These are phyloP conservation scores for Mercenaria mercenaria DNA, from an alignment of 1,140 invertebrate genomes.

Conservation along the genomic window DNA sequence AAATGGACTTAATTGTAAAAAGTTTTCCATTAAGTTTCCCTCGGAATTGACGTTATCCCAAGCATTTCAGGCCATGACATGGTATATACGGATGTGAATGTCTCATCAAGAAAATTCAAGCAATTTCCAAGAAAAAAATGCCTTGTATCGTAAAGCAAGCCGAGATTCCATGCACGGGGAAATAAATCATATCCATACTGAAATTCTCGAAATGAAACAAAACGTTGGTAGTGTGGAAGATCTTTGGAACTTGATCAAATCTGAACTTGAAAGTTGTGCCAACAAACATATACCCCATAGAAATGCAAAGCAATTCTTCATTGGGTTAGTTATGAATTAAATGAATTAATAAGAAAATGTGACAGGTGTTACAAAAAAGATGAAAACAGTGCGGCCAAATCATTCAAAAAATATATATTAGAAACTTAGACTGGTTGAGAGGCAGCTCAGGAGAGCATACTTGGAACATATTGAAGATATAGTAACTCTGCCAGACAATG, in stretches of 20 bases:
- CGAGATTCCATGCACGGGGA: slow-evolving; percentile 42
- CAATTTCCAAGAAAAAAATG: slow-evolving; percentile 35
- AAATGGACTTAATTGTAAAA: slow-evolving; percentile 22
- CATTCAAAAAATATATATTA: slow-evolving; percentile 20
- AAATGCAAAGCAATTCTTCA: slow-evolving; percentile 9
- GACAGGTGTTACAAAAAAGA: slow-evolving; percentile 45
- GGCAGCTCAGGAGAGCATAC: slow-evolving; percentile 44
- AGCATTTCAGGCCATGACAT: slow-evolving; percentile 63
- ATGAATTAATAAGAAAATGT: slow-evolving; percentile 30
- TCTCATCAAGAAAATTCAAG: not conserved
- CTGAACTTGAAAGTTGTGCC: too few species aligned
- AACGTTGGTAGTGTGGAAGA: not conserved
- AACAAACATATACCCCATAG: slow-evolving; percentile 61
- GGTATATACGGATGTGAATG: slow-evolving; percentile 42
- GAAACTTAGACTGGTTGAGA: slow-evolving; percentile 1
- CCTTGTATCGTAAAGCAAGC: slow-evolving; percentile 59
- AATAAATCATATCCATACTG: not conserved
- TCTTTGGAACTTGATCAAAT: slow-evolving; percentile 31
- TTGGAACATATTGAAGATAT: slow-evolving; percentile 58
- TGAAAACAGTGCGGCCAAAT: slow-evolving; percentile 37
- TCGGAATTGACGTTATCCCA: slow-evolving; percentile 40
- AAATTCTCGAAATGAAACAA: not conserved
- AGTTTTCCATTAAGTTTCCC: slow-evolving; percentile 13
- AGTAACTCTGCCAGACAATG: slow-evolving; percentile 19
- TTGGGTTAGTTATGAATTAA: slow-evolving; percentile 22